Evolutionary conservation across 2,113 vertebrate species (phyloP).

Genomic region (Arizona elegans): DNA sequence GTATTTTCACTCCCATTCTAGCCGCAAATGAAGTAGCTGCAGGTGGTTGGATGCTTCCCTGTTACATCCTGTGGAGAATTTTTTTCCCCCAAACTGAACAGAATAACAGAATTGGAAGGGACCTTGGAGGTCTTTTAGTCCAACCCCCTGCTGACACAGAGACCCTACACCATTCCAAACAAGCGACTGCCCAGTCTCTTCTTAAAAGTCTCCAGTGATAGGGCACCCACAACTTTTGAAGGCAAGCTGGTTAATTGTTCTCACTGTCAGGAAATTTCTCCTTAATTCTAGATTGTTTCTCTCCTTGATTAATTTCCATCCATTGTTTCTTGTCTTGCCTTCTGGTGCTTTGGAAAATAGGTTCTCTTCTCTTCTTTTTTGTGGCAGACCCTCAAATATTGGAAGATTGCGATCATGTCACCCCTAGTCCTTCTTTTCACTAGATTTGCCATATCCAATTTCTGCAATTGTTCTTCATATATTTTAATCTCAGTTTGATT

Average conservation of each 20-base stretch:
- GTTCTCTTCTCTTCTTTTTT: background rate
- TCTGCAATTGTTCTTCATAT: background rate
- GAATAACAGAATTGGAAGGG: background rate
- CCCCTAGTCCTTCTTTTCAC: background rate
- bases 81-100: background rate
- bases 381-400: background rate
- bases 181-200: background rate
- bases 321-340: background rate
- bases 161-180: background rate
- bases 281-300: background rate
- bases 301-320: background rate
- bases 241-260: background rate
- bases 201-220: background rate
- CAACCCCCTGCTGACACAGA: background rate
- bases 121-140: background rate
- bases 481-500: background rate
- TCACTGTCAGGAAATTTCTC: background rate
- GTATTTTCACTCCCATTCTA: background rate
- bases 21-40: background rate
- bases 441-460: background rate
- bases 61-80: background rate
- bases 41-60: background rate
- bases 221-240: background rate
- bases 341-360: background rate
- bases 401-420: background rate